Evolutionary conservation across 2,888 invertebrate species (phyloP).

Genomic region (Microctonus hyperodae): DNA sequence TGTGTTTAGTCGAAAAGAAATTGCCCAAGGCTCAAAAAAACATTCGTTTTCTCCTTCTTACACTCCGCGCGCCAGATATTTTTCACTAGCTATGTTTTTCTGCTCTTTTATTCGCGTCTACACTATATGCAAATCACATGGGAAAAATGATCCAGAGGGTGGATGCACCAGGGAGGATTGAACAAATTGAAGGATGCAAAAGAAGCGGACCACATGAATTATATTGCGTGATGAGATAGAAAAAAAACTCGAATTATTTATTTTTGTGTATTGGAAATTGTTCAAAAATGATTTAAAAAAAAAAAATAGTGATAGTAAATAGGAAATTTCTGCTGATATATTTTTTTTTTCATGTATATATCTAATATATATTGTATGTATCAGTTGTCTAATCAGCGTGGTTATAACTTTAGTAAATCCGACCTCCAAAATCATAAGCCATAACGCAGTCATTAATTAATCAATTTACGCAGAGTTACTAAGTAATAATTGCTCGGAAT

Average conservation of each 20-base stretch:
- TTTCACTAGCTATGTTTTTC: slow-evolving; percentile 44
- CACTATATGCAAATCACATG: slow-evolving; percentile 53
- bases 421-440: background rate
- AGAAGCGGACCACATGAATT: background rate
- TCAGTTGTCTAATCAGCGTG: slow-evolving; percentile 4
- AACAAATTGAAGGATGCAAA: slow-evolving; percentile 10
- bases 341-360: too few species aligned
- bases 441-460: slow-evolving; percentile 45
- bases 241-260: background rate
- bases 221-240: too few species aligned
- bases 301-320: background rate
- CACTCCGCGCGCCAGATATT: background rate
- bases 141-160: slow-evolving; percentile 37
- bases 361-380: too few species aligned
- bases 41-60: background rate
- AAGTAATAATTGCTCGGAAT: slow-evolving; percentile 45
- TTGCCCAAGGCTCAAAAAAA: slow-evolving; percentile 9
- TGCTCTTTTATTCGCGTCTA: slow-evolving; percentile 50
- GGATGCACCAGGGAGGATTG: background rate
- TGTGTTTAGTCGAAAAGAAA: slow-evolving; percentile 54
- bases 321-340: background rate
- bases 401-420: background rate
- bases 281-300: background rate
- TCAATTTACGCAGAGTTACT: slow-evolving; percentile 46
- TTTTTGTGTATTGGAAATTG: too few species aligned